A percentile compares a stretch with the other conserved stretches of the same genome.
phyloP scores from a whole-genome alignment of 2,113 vertebrate species.

The Megaleporinus macrocephalus region DNA sequence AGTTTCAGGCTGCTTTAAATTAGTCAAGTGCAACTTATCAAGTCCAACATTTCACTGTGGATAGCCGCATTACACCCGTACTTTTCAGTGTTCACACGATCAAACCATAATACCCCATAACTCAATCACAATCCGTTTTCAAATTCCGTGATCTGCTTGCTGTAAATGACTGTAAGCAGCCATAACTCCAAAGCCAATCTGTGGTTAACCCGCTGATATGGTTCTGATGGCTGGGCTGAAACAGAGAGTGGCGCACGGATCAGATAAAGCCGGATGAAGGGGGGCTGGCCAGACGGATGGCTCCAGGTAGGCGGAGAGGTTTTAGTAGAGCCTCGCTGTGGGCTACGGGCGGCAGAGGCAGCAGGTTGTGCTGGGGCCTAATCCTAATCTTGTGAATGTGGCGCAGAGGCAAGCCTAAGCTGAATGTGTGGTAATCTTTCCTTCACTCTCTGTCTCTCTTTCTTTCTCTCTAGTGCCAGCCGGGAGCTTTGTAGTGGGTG shows the following conservation, averaged over 20 bases:
- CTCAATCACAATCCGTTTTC: constrained; percentile 13
- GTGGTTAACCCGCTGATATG: constrained; percentile 57
- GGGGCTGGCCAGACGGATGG: constrained; percentile 42
- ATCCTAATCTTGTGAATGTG: constrained; percentile 56
- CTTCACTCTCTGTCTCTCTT: constrained; percentile 39
- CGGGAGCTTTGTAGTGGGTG: constrained; percentile 56
- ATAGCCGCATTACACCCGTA: not conserved
- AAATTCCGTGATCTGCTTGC: constrained; percentile 4
- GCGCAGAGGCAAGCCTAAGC: constrained; percentile 38
- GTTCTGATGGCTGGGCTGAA: constrained; percentile 56
- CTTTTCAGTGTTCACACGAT: not conserved
- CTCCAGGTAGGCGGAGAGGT: constrained; percentile 46
- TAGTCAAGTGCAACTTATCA: too few species aligned
- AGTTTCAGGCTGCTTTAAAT: too few species aligned
- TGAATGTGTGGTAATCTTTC: constrained; percentile 55
- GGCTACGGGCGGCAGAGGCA: constrained; percentile 13
- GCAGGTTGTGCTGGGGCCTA: constrained; percentile 46
- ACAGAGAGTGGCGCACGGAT: constrained; percentile 40
- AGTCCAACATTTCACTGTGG: too few species aligned
- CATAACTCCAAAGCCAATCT: constrained; percentile 29
- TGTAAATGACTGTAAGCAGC: constrained; percentile 22
- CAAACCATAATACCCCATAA: not conserved
- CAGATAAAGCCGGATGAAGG: constrained; percentile 49
- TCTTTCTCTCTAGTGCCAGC: constrained; percentile 47
- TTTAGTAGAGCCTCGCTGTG: constrained; percentile 30